Evolutionary conservation across 2,888 invertebrate species (phyloP).

Genomic region (Galerucella calmariensis): DNA sequence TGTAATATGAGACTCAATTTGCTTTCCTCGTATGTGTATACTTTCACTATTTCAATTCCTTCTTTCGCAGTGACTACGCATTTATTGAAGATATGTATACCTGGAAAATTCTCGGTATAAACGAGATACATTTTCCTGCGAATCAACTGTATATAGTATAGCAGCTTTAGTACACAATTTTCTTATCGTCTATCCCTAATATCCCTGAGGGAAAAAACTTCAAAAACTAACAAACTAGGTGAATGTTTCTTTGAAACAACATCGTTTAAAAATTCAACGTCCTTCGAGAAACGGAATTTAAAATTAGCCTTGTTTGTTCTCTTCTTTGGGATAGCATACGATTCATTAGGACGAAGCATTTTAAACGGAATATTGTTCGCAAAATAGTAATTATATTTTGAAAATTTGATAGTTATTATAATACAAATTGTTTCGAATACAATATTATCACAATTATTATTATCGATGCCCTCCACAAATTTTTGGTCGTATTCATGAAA

Average conservation of each 20-base stretch:
- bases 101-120: background rate
- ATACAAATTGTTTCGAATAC: too few relatives aligned
- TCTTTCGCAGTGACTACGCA: background rate
- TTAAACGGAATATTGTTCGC: too few relatives aligned
- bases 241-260: background rate
- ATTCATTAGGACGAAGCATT: too few relatives aligned
- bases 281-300: too few relatives aligned
- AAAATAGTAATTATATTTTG: too few relatives aligned
- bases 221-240: background rate
- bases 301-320: too few relatives aligned
- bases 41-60: background rate
- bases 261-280: background rate
- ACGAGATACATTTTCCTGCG: background rate
- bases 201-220: background rate
- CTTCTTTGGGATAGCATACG: too few relatives aligned
- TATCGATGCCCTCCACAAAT: too few relatives aligned
- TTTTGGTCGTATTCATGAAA: too few relatives aligned
- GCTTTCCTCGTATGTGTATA: background rate
- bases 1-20: background rate
- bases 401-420: too few relatives aligned
- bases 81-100: conserved; percentile 5
- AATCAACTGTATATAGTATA: background rate
- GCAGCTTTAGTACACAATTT: background rate
- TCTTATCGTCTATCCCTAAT: background rate
- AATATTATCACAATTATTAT: too few relatives aligned